Evolutionary conservation across 2,888 invertebrate species (phyloP).

Genomic region (Drosophila emarginata): DNA sequence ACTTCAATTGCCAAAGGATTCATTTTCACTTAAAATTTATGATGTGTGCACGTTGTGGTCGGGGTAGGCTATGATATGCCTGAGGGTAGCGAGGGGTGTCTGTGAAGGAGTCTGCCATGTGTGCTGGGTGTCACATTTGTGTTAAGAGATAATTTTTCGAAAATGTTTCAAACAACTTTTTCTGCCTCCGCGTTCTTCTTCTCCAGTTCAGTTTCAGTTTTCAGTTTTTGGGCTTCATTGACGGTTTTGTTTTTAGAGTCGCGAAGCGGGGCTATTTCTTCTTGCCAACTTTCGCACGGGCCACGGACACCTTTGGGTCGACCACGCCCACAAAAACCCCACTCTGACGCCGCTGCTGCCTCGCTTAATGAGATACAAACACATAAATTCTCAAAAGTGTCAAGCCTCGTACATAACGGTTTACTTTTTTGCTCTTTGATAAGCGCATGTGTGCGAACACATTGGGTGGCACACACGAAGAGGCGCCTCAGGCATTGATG

Average conservation of each 20-base stretch:
- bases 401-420: slow-evolving; percentile 79
- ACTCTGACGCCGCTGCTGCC: slow-evolving; percentile 16
- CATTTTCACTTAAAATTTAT: slow-evolving; percentile 76
- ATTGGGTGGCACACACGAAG: slow-evolving; percentile 14
- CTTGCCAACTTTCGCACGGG: slow-evolving; percentile 43
- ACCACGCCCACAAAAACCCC: slow-evolving; percentile 1
- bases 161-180: slow-evolving; percentile 70
- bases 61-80: slow-evolving; percentile 22
- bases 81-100: neutral
- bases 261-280: slow-evolving; percentile 27
- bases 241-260: slow-evolving; percentile 38
- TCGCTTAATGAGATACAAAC: slow-evolving; percentile 81
- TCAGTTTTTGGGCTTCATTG: slow-evolving; percentile 46
- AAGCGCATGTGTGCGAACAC: slow-evolving; percentile 61
- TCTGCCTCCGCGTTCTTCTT: slow-evolving; percentile 13
- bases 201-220: slow-evolving; percentile 32
- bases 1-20: slow-evolving; percentile 79
- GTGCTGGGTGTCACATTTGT: slow-evolving; percentile 72
- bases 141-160: slow-evolving; percentile 74
- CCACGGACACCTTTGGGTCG: slow-evolving; percentile 57
- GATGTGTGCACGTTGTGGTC: slow-evolving; percentile 53
- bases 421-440: slow-evolving; percentile 71
- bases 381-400: slow-evolving; percentile 82
- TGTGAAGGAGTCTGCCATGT: slow-evolving; percentile 28
- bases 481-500: slow-evolving; percentile 72